Percentiles rank a stretch among this genome's conserved stretches.
These are phyloP conservation scores for Nothoprocta perdicaria DNA, from an alignment of 2,113 vertebrate species.

Conservation along the genomic window DNA sequence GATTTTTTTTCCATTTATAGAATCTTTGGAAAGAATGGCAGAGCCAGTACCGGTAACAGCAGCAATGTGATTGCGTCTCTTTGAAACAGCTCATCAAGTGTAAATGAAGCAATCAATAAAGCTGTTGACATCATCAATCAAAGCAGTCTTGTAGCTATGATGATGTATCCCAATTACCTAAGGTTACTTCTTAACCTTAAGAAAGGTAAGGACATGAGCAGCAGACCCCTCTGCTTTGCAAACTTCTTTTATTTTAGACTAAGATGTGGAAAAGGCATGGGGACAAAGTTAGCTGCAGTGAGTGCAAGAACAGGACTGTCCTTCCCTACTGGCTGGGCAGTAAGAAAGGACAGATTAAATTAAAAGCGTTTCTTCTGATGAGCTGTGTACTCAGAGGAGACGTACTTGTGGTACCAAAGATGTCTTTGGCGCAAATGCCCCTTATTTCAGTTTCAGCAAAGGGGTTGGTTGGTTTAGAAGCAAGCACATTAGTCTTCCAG, in stretches of 20 bases:
- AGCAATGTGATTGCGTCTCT: not conserved
- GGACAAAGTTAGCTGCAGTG: too few species aligned
- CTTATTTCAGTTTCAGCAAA: not conserved
- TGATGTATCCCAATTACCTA: accelerated
- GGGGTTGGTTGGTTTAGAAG: not conserved
- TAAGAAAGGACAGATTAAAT: not conserved
- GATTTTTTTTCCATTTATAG: not conserved
- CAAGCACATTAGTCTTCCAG: not conserved
- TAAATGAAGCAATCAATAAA: not conserved
- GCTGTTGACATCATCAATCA: not conserved
- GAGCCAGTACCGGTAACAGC: not conserved
- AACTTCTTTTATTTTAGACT: not conserved
- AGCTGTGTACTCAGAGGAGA: not conserved
- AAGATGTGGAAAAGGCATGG: not conserved
- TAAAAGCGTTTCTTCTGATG: not conserved
- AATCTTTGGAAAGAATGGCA: not conserved
- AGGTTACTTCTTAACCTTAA: not conserved
- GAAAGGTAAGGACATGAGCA: not conserved
- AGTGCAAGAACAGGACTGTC: not conserved
- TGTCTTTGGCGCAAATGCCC: not conserved
- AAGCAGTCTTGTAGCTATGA: not conserved
- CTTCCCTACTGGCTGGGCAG: not conserved
- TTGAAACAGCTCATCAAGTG: not conserved
- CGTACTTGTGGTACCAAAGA: accelerated
- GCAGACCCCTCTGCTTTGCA: not conserved